Percentiles rank a stretch among this genome's conserved stretches.
Evolutionary conservation across 2,888 invertebrate genomes (phyloP).

Genomic region (Oscheius sp.): DNA sequence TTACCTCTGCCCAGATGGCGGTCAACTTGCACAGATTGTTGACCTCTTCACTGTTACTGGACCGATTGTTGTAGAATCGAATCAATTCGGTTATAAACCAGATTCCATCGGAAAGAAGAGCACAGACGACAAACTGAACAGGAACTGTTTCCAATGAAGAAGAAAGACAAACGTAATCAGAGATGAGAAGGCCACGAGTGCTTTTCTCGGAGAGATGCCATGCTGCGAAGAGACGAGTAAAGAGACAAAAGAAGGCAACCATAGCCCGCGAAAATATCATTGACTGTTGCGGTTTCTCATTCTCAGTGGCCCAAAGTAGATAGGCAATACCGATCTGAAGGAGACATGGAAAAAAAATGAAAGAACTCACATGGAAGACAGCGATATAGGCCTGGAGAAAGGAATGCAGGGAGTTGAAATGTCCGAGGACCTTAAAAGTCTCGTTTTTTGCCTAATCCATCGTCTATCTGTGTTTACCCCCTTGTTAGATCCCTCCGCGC

Average conservation of each 20-base stretch:
- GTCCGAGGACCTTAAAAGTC: conserved; percentile 45
- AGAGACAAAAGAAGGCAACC: conserved; percentile 55
- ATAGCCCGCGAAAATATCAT: conserved; percentile 58
- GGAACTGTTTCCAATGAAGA: not conserved
- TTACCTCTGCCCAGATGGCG: conserved; percentile 59
- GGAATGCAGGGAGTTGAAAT: conserved; percentile 53
- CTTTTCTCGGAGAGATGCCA: conserved; percentile 55
- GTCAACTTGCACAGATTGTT: conserved; percentile 58
- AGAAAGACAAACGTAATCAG: conserved; percentile 41
- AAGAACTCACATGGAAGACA: conserved; percentile 53
- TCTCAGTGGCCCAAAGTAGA: conserved; percentile 37
- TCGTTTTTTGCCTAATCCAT: not conserved
- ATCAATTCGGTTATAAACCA: conserved; percentile 58
- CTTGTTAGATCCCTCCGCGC: not conserved
- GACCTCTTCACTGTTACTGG: conserved; percentile 52
- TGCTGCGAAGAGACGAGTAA: conserved; percentile 58
- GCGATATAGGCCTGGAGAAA: conserved; percentile 58
- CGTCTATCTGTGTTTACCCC: not conserved
- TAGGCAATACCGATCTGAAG: conserved; percentile 50
- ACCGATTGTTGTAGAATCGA: conserved; percentile 43
- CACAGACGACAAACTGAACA: conserved; percentile 59
- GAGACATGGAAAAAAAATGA: conserved; percentile 38
- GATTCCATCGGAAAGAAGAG: conserved; percentile 52
- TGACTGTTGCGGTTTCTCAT: conserved; percentile 39
- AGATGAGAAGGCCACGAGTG: conserved; percentile 55